Evolutionary conservation across 2,888 invertebrate species (phyloP).

Genomic region (Drosophila heteroneura): DNA sequence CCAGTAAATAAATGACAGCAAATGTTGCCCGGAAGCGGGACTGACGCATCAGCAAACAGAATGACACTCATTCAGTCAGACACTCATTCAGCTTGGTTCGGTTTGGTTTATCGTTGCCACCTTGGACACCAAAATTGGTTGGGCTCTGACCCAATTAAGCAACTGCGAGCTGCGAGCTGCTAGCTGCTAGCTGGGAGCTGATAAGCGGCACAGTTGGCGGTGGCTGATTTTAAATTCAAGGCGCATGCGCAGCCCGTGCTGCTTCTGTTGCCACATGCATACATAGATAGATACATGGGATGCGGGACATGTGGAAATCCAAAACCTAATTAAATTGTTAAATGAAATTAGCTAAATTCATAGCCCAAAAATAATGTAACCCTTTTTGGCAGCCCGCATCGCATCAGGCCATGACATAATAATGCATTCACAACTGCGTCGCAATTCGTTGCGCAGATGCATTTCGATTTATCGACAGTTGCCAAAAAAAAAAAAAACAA

Average conservation of each 20-base stretch:
- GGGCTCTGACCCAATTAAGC: constrained; percentile 47
- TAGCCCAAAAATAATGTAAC: constrained; percentile 38
- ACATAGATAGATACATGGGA: background rate
- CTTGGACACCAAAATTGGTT: constrained; percentile 35
- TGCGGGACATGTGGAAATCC: constrained; percentile 77
- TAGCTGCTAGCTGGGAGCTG: constrained; percentile 4
- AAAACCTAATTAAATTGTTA: constrained; percentile 76
- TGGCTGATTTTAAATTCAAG: constrained; percentile 33
- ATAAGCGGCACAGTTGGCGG: constrained; percentile 23
- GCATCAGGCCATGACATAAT: constrained; percentile 48
- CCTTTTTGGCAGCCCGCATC: constrained; percentile 60
- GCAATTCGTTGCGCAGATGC: constrained; percentile 56
- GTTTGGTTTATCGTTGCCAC: constrained; percentile 21
- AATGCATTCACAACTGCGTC: constrained; percentile 19
- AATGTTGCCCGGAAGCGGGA: constrained; percentile 39
- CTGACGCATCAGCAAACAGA: constrained; percentile 43
- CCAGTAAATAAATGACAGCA: constrained; percentile 1
- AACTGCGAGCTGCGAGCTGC: background rate
- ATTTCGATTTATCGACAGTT: constrained; percentile 46
- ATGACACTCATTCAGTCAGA: constrained; percentile 9
- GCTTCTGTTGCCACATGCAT: constrained; percentile 31
- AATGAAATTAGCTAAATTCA: constrained; percentile 73
- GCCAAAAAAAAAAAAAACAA: constrained; percentile 4
- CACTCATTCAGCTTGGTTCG: constrained; percentile 7
- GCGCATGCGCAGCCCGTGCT: constrained; percentile 67